phyloP scores from a whole-genome alignment of 2,113 vertebrate genomes.

The Psilopogon haemacephalus region DNA sequence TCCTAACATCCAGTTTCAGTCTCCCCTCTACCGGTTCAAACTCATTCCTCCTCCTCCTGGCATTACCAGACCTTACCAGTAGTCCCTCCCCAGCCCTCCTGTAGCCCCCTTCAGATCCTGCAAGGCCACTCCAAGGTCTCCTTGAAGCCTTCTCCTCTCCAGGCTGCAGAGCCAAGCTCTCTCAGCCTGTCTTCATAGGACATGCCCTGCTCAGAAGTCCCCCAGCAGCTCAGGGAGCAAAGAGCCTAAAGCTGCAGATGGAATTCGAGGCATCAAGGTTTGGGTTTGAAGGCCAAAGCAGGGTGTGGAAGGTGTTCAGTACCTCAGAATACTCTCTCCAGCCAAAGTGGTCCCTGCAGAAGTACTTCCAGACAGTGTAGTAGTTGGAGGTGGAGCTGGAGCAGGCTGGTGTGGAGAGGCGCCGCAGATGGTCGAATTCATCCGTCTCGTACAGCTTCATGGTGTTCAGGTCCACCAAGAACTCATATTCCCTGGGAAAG shows the following conservation, averaged over 20 bases:
- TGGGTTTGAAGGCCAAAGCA: background rate
- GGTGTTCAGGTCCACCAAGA: conserved; percentile 87
- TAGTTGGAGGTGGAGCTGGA: conserved; percentile 81
- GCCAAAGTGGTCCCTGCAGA: conserved; percentile 98
- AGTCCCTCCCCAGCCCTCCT: too few species aligned
- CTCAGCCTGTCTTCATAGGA: too few species aligned
- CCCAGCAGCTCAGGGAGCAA: background rate
- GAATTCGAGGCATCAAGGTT: accelerated
- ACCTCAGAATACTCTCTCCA: conserved; percentile 99
- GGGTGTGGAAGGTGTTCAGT: background rate
- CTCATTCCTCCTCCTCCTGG: too few species aligned
- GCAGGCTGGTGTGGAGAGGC: conserved; percentile 86
- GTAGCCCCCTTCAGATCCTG: too few species aligned
- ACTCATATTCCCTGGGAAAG: conserved; percentile 85
- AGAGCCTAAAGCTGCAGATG: accelerated
- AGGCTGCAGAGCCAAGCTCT: too few species aligned
- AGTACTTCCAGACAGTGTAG: conserved; percentile 96
- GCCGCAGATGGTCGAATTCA: conserved; percentile 91
- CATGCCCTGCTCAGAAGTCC: too few species aligned
- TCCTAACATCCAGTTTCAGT: too few species aligned
- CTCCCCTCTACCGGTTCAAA: too few species aligned
- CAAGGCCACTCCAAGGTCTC: too few species aligned
- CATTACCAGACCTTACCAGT: too few species aligned
- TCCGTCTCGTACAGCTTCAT: conserved; percentile 88
- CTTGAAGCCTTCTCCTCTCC: too few species aligned